Percentiles rank a stretch among this genome's conserved stretches.
Evolutionary conservation across 2,797 vertebrate genomes (phyloP).

Genomic region (Peromyscus eremicus): DNA sequence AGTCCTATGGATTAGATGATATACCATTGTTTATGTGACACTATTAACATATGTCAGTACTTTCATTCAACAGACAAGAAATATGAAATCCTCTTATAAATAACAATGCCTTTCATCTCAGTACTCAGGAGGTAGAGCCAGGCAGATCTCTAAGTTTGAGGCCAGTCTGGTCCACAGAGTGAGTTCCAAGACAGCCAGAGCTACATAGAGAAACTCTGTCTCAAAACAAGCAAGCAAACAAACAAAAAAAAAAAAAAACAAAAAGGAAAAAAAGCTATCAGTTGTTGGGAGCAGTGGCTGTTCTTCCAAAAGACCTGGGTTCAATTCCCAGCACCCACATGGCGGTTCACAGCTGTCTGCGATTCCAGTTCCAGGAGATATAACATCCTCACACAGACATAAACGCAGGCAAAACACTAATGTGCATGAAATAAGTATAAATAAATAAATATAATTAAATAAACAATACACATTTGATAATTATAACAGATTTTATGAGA

Average conservation of each 20-base stretch:
- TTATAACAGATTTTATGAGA: neutral
- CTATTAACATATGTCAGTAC: no score
- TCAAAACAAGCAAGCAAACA: neutral
- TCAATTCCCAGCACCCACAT: neutral
- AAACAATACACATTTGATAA: neutral
- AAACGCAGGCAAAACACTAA: neutral
- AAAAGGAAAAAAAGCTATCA: neutral
- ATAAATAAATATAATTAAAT: neutral
- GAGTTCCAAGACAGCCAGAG: neutral
- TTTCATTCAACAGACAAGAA: neutral
- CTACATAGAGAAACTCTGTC: neutral
- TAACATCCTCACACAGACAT: neutral
- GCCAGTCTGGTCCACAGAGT: neutral
- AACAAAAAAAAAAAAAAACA: neutral
- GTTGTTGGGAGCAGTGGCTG: neutral
- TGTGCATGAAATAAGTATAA: neutral
- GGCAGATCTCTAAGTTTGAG: neutral
- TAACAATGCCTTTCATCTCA: neutral
- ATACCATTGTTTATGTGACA: neutral
- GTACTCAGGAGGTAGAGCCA: neutral
- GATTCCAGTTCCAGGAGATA: neutral
- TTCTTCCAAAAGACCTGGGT: neutral
- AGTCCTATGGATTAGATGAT: neutral
- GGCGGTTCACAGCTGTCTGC: neutral
- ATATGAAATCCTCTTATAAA: neutral